A percentile compares a stretch with the other conserved stretches of the same genome.
Conservation (phyloP, 1,140 invertebrate genomes). For the Cydia splendana region DNA sequence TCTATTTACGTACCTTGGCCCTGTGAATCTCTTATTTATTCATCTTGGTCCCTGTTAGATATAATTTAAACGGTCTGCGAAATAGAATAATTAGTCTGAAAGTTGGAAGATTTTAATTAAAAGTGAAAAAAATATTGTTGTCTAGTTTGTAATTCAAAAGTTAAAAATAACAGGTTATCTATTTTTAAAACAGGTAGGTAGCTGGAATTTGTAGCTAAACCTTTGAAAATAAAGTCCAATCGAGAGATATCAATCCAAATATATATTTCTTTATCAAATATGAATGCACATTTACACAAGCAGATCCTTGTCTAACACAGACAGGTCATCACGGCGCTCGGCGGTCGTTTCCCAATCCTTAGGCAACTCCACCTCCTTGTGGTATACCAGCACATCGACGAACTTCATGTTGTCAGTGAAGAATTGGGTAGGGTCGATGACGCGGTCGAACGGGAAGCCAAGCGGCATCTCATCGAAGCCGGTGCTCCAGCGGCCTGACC, state of each 20-base stretch:
- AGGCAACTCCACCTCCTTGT: constrained; percentile 60
- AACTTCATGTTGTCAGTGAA: constrained; percentile 84
- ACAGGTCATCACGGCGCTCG: constrained; percentile 62
- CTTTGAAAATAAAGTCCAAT: background rate
- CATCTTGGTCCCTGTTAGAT: background rate
- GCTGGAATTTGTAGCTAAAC: background rate
- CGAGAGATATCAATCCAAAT: background rate
- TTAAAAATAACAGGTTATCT: background rate
- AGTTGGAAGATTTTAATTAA: background rate
- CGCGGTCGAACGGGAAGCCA: constrained; percentile 86
- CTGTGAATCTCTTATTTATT: background rate
- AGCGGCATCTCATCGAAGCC: constrained; percentile 80
- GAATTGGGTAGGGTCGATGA: constrained; percentile 81
- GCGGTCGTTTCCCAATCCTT: constrained; percentile 48
- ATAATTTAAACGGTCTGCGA: background rate
- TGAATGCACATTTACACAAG: constrained; percentile 40
- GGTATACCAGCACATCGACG: constrained; percentile 83
- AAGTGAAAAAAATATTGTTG: background rate
- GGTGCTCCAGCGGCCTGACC: constrained; percentile 79
- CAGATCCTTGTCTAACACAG: constrained; percentile 62
- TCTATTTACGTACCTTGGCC: constrained; percentile 12
- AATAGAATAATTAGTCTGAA: background rate
- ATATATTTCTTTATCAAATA: background rate
- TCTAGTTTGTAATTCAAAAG: background rate
- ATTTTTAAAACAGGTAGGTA: background rate